Percentiles rank a stretch among this genome's conserved stretches.
These are phyloP conservation scores for Odontomachus brunneus DNA, from an alignment of 1,140 invertebrate genomes.

Conservation along the genomic window DNA sequence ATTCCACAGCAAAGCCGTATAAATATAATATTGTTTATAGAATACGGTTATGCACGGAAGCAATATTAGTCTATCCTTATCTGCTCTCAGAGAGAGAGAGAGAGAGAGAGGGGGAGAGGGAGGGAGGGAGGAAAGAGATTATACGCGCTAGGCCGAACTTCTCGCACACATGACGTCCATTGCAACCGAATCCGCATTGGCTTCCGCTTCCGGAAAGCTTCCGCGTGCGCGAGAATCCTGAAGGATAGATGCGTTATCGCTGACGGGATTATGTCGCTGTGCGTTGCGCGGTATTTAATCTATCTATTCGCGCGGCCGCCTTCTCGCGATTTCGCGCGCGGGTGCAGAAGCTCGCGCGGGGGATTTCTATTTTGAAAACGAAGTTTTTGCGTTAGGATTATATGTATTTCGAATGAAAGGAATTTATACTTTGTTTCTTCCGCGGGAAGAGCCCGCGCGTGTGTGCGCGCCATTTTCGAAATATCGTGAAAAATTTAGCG, in stretches of 20 bases:
- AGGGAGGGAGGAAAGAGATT: slow-evolving; percentile 10
- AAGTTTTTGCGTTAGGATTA: slow-evolving; percentile 21
- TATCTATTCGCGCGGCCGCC: slow-evolving; percentile 14
- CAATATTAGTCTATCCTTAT: too few species aligned
- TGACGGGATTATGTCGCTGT: slow-evolving; percentile 37
- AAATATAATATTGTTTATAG: too few species aligned
- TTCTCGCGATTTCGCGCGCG: slow-evolving; percentile 11
- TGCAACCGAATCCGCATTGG: slow-evolving; percentile 18
- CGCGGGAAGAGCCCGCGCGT: background rate
- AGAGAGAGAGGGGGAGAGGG: too few species aligned
- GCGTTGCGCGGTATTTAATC: slow-evolving; percentile 41
- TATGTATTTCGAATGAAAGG: background rate
- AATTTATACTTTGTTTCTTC: background rate
- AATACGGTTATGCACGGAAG: too few species aligned
- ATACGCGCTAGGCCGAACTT: slow-evolving; percentile 15
- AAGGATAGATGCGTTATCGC: slow-evolving; percentile 15
- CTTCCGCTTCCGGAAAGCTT: slow-evolving; percentile 39
- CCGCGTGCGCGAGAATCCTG: slow-evolving; percentile 6
- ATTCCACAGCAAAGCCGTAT: too few species aligned
- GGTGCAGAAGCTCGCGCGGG: too few species aligned
- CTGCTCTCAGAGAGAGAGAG: background rate
- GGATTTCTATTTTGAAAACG: slow-evolving; percentile 10
- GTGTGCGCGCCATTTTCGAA: background rate
- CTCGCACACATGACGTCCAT: slow-evolving; percentile 14
- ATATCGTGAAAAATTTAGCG: background rate